Evolutionary conservation across 64 coral and sea anemone genomes (phyloP), one percentile per base, ranked within the genome.

Genomic region (Anthopleura sola): DNA sequence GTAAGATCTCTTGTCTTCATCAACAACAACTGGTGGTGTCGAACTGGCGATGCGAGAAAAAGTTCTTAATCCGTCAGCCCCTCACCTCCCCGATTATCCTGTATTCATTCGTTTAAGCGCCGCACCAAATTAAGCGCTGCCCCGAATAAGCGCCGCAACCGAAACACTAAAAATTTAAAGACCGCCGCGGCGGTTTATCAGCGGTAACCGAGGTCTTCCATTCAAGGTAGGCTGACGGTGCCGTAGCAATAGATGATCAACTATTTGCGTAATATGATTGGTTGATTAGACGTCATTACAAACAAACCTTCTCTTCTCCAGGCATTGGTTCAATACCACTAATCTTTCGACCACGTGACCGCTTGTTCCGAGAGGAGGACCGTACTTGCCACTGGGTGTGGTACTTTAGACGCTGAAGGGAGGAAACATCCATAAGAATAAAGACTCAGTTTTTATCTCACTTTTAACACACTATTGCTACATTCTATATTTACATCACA

Each of bases 251-350:
- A 21, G 58, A 23, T 62, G 58, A 26, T n/a, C 24, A 26, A 23
- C 23, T 24, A n/a, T 62, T 62, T 21, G 58, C 58, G 24, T 15
- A n/a, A 26, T 62, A 26, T 26, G 58, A 62, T 62, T 62, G 58
- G 58, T 62, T 62, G 1, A 62, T 21, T 23, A 62, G 58, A 62
- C n/a, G 4, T 62, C 1, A 10, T 62, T 24, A 62, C 58, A 62
- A 3, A 15, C 58, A 26, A 6, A 98, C 95, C 93, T 99, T 99
- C 79, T 99, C 97, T 81, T 99, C 97, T 50, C 97, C 97, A 24
- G 97, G 97, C 97, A 99, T 99, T 13, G 97, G 97, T 90, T 99
- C 97, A 56, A 99, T 99, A 34, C 97, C 97, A 49, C 97, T 99
- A 40, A 99, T 99, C 60, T 99, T 99, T 26, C 97, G 85, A 24